Evolutionary conservation across 2,888 invertebrate species (phyloP).

Genomic region (Zaprionus bogoriensis): DNA sequence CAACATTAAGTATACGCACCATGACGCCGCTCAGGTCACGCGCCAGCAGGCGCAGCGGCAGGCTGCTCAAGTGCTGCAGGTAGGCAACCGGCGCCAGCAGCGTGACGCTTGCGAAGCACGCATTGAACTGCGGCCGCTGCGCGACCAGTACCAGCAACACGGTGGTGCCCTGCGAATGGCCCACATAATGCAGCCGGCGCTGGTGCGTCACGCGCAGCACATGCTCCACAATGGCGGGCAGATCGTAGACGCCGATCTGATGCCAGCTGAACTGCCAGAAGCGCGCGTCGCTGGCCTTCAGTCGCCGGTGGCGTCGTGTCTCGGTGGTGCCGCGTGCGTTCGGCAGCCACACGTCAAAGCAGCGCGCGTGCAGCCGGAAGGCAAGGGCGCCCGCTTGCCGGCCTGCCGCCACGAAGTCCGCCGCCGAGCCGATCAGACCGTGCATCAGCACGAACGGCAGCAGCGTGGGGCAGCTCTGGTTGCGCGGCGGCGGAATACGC

Average conservation of each 20-base stretch:
- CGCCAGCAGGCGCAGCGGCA: constrained; percentile 71
- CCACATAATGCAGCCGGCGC: constrained; percentile 76
- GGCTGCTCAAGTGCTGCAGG: constrained; percentile 71
- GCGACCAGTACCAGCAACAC: constrained; percentile 77
- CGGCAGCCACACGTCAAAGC: constrained; percentile 81
- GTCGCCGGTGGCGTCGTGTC: constrained; percentile 68
- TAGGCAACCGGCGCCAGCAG: constrained; percentile 79
- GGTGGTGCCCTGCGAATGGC: constrained; percentile 80
- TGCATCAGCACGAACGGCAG: constrained; percentile 78
- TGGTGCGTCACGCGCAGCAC: constrained; percentile 69
- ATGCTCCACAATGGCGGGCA: constrained; percentile 77
- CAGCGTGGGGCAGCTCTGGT: constrained; percentile 26
- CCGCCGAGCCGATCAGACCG: constrained; percentile 79
- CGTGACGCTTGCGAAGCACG: constrained; percentile 64
- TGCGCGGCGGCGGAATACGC: constrained; percentile 69
- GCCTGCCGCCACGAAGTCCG: constrained; percentile 75
- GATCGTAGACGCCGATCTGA: constrained; percentile 79
- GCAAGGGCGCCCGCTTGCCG: constrained; percentile 64
- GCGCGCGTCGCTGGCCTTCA: constrained; percentile 59
- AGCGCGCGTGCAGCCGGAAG: constrained; percentile 71
- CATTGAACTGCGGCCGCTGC: constrained; percentile 76
- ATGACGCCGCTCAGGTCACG: constrained; percentile 59
- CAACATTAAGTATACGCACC: constrained; percentile 60
- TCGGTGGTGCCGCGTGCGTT: constrained; percentile 79
- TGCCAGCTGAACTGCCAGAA: constrained; percentile 82